Base-by-base conservation (phyloP, 2,888 invertebrate genomes). In the Xestoiulus laeticollis region DNA sequence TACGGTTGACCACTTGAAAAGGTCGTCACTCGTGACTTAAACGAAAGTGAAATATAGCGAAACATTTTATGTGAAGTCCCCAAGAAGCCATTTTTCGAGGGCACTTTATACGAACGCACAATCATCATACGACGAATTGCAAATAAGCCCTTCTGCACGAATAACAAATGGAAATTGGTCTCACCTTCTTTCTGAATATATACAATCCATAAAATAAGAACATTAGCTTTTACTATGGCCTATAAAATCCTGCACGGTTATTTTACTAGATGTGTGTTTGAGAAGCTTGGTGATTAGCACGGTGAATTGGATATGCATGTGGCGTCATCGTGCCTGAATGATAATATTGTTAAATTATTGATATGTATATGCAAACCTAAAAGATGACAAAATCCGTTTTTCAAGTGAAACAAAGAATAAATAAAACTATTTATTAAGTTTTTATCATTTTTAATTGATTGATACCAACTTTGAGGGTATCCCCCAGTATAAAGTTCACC, bases 11-110 rank as follows among this genome's bases (percentile, higher is more conserved):
- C 68, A 68, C 68, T 68, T 68, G 22, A 68, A 68, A 68, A 68
- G 68, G 26, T 68, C 22, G 68, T 68, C 68, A 68, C 68, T 68
- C 26, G 8, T 26, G 68, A 68, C 8, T 68, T 22, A 68, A 48
- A 68, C 22, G 22, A 68, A 26, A 22, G 68, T 26, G 68, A 68
- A 68, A 68, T 68, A 68, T 59, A n/a, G 26, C 68, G 68, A 68
- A 68, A 26, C 68, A 68, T 68, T 68, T 68, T 68, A 68, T 68
- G 68, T 8, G 68, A 68, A 68, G 26, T 59, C 68, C 68, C 68
- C 68, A 12, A 68, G 68, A 68, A 68, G 68, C 68, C n/a, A 26
- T 26, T 26, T 68, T 26, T 68, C 68, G 68, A 68, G 68, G 4
- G 68, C 26, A 6, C 26, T 22, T 26, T 26, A 68, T 68, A 10